A percentile compares a stretch with the other conserved stretches of the same genome.
phyloP scores from a whole-genome alignment of 1,140 invertebrate genomes.

The Sminthurides bifidus region DNA sequence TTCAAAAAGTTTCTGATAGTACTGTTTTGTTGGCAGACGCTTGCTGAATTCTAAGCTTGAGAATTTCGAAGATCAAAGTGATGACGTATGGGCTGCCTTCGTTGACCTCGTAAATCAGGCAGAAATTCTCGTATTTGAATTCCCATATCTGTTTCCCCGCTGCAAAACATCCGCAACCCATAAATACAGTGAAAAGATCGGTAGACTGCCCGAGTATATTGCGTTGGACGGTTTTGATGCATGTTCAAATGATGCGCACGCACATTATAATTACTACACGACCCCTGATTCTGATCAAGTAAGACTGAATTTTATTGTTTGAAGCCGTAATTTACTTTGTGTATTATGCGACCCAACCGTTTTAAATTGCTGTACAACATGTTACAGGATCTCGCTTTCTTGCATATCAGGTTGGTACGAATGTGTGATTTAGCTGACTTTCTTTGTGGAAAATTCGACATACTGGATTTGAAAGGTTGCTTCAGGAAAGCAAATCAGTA shows the following conservation, averaged over 20 bases:
- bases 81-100: slow-evolving; percentile 12
- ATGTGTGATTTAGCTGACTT: background rate
- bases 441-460: background rate
- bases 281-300: background rate
- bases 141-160: background rate
- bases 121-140: background rate
- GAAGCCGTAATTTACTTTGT: background rate
- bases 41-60: slow-evolving; percentile 1
- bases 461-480: background rate
- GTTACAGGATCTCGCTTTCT: background rate
- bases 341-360: background rate
- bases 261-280: background rate
- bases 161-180: background rate
- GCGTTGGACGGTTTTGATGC: background rate
- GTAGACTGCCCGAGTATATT: background rate
- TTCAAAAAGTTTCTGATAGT: background rate
- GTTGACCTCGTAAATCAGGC: slow-evolving; percentile 1
- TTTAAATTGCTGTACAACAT: background rate
- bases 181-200: background rate
- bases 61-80: background rate
- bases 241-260: background rate
- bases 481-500: slow-evolving; percentile 6
- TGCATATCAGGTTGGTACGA: background rate
- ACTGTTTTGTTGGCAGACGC: slow-evolving; percentile 1
- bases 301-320: background rate